Evolutionary conservation across 64 coral and sea anemone genomes (phyloP).

Genomic region (Actinia equina): DNA sequence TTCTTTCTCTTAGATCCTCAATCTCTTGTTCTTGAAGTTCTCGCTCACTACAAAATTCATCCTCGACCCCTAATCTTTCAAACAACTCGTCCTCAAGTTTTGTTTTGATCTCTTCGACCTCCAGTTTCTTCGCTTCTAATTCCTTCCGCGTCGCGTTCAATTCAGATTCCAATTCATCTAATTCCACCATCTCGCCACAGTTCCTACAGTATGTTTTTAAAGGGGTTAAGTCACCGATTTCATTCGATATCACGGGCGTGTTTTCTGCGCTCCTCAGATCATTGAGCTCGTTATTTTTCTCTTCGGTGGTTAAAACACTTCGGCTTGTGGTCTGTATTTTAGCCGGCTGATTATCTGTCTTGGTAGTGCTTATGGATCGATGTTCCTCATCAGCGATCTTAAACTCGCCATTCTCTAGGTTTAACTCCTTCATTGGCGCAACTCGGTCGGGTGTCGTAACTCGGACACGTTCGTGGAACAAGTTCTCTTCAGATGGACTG

Average conservation of each 20-base stretch:
- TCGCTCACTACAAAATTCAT: slow-evolving; percentile 38
- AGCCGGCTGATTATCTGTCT: background rate
- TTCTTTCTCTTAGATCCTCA: slow-evolving; percentile 39
- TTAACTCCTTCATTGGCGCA: background rate
- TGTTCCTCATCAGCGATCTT: background rate
- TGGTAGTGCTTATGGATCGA: background rate
- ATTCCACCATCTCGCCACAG: background rate
- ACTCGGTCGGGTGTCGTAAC: background rate
- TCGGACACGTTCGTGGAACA: background rate
- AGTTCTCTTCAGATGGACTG: background rate
- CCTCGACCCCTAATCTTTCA: slow-evolving; percentile 57
- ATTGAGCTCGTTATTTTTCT: slow-evolving; percentile 1
- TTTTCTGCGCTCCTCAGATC: background rate
- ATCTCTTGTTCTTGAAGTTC: slow-evolving; percentile 34
- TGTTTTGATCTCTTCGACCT: slow-evolving; percentile 53
- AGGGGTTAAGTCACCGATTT: background rate
- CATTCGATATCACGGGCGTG: background rate
- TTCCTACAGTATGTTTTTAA: background rate
- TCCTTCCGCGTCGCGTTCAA: slow-evolving; percentile 10
- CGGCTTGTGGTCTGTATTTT: slow-evolving; percentile 5
- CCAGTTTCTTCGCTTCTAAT: slow-evolving; percentile 20
- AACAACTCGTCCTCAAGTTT: slow-evolving; percentile 58
- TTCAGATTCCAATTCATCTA: slow-evolving; percentile 1
- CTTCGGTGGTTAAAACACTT: background rate
- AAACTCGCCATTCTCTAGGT: background rate